Evolutionary conservation across 2,888 invertebrate genomes (phyloP), one percentile per base, ranked within the genome.

Genomic region (Caenorhabditis imperialis): DNA sequence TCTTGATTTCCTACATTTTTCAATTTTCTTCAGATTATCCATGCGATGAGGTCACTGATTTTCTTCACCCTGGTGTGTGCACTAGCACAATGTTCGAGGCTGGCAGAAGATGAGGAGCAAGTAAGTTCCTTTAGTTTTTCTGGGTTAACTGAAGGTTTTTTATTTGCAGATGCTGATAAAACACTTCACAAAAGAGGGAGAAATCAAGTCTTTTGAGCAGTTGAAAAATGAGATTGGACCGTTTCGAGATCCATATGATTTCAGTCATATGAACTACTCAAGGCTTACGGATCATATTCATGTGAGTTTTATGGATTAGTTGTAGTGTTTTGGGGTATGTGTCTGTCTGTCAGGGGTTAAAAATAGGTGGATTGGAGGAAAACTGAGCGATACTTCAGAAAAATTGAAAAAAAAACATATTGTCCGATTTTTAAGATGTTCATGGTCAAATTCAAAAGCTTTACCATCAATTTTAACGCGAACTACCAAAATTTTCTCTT

Each of bases 131-230:
- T n/a, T n/a, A n/a, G n/a, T n/a, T n/a, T n/a, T n/a, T n/a, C n/a
- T n/a, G n/a, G n/a, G n/a, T n/a, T n/a, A n/a, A n/a, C n/a, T n/a
- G n/a, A n/a, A n/a, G n/a, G n/a, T 7, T 40, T 35, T n/a, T 25
- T 25, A 27, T 23, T 75, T 77, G 20, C 61, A 81, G 81, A 54
- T 37, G 25, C 58, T 80, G 12, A 80, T 82, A 25, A 54, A 53
- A 18, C 67, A 77, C 6, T 78, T 82, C 70, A 75, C 73, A 10
- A 54, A 63, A n/a, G 73, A 82, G 23, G 79, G 79, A 7, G 82
- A 81, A 18, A 60, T 82, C 47, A 37, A 42, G 2, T 74, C 79
- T 3, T 40, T 58, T n/a, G 77, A 82, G 30, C 69, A 82, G 16
- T 60, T 82, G 25, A 74, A 62, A 12, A 27, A 61, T 3, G 62